phyloP scores from a whole-genome alignment of 2,797 vertebrate species.

The Enteromius fasciolatus region DNA sequence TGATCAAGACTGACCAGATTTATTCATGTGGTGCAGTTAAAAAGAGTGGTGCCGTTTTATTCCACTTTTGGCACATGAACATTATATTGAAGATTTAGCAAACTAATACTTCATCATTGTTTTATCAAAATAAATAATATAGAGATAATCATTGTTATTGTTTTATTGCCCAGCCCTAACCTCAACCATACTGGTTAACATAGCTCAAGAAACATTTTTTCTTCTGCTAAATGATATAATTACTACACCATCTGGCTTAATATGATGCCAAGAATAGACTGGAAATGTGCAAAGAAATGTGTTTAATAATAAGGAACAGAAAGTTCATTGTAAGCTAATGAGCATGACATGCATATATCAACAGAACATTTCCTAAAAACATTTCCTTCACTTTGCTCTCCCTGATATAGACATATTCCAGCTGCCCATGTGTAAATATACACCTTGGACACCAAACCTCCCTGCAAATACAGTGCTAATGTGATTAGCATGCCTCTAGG shows the following conservation, averaged over 20 bases:
- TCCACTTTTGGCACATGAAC: neutral
- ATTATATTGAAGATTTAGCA: neutral
- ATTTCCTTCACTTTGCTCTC: slow-evolving; percentile 70
- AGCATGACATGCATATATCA: slow-evolving; percentile 55
- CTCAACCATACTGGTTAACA: neutral
- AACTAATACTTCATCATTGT: neutral
- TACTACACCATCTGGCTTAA: neutral
- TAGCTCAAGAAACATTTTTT: neutral
- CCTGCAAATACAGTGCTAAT: slow-evolving; percentile 56
- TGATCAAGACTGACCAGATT: neutral
- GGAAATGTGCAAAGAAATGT: slow-evolving; percentile 26
- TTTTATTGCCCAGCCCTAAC: neutral
- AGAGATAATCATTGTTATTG: neutral
- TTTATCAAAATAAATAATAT: neutral
- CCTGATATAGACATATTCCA: slow-evolving; percentile 59
- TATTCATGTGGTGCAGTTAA: neutral
- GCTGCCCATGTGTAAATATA: slow-evolving; percentile 59
- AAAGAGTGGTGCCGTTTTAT: neutral
- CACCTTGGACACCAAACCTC: slow-evolving; percentile 41
- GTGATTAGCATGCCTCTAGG: slow-evolving; percentile 64
- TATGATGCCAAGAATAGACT: neutral
- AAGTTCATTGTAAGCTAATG: slow-evolving; percentile 67
- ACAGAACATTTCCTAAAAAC: slow-evolving; percentile 63
- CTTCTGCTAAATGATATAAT: neutral
- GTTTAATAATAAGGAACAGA: slow-evolving; percentile 46